Evolutionary conservation across 2,113 vertebrate species (phyloP).

Genomic region (Alouatta palliata): DNA sequence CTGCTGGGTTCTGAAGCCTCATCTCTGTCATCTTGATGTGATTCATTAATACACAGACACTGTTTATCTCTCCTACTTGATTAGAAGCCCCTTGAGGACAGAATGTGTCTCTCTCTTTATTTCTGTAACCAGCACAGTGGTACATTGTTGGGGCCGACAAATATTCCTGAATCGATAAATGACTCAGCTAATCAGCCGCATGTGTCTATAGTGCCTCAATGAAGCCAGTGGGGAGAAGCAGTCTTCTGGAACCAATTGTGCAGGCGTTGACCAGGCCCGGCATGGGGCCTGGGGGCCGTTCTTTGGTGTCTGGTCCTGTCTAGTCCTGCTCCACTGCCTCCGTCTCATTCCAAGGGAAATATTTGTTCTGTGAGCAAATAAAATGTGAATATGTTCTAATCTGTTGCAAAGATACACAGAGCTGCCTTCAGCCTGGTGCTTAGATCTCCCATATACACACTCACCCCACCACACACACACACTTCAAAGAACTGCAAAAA

Average conservation of each 20-base stretch:
- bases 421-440: constrained; percentile 59
- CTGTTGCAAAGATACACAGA: constrained; percentile 76
- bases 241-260: neutral
- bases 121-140: neutral
- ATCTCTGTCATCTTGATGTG: neutral
- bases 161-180: constrained; percentile 35
- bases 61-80: constrained; percentile 8
- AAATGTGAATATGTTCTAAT: constrained; percentile 77
- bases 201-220: neutral
- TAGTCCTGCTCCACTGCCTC: constrained; percentile 48
- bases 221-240: neutral
- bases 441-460: constrained; percentile 18
- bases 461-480: too few species aligned
- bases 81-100: neutral
- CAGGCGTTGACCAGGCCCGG: neutral
- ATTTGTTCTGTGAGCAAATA: constrained; percentile 79
- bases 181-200: neutral
- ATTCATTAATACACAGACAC: constrained; percentile 13
- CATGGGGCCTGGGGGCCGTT: neutral
- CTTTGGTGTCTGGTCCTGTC: constrained; percentile 14
- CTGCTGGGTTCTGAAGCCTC: neutral
- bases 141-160: neutral
- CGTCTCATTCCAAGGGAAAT: constrained; percentile 75
- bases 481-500: constrained; percentile 71
- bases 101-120: neutral